A percentile compares a stretch with the other conserved stretches of the same genome.
phyloP scores from a whole-genome alignment of 1,140 invertebrate species.

The Anastrepha obliqua region DNA sequence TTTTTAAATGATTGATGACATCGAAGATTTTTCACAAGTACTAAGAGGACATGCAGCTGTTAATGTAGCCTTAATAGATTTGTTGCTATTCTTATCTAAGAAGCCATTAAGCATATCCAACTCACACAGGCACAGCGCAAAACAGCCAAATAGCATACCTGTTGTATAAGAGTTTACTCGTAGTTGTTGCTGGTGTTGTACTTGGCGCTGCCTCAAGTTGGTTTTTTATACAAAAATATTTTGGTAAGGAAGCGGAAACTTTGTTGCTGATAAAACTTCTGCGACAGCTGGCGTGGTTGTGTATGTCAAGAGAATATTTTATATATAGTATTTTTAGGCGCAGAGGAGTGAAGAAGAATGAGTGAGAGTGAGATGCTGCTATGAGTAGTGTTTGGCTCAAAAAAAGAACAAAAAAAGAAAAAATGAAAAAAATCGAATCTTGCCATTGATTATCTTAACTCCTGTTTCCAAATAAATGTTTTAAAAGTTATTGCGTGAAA shows the following conservation, averaged over 20 bases:
- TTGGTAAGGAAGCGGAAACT: background rate
- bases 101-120: conserved; percentile 27
- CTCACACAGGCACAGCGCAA: background rate
- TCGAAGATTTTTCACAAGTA: background rate
- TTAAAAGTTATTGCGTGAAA: background rate
- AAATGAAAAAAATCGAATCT: background rate
- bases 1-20: conserved; percentile 36
- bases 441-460: conserved; percentile 12
- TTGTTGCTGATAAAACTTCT: conserved; percentile 9
- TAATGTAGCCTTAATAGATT: conserved; percentile 28
- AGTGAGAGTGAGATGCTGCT: background rate
- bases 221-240: background rate
- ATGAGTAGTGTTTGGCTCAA: no score
- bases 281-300: background rate
- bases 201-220: background rate
- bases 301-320: background rate
- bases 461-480: background rate
- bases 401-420: no score
- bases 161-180: background rate
- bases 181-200: background rate
- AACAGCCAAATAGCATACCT: background rate
- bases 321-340: background rate
- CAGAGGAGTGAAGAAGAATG: background rate
- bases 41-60: background rate
- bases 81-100: conserved; percentile 6